phyloP scores from a whole-genome alignment of 2,888 invertebrate species.

The Cheilosia vernalis region DNA sequence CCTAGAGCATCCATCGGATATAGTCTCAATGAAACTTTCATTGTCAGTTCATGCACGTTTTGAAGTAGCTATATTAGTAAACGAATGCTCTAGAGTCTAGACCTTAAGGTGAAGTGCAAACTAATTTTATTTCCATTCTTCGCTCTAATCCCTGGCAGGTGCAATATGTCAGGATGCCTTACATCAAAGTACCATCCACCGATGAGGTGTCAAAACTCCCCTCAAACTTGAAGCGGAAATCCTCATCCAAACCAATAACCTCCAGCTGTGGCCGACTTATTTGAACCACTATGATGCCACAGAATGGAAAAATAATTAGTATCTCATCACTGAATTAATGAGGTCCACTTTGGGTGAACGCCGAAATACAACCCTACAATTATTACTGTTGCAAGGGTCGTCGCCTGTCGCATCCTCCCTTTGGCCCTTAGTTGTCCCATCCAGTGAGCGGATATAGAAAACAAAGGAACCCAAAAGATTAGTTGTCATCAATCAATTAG shows the following conservation, averaged over 20 bases:
- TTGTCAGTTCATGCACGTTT: too few relatives aligned
- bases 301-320: conserved; percentile 15
- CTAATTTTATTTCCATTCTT: too few relatives aligned
- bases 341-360: conserved; percentile 47
- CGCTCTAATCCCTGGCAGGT: too few relatives aligned
- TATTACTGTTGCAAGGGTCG: conserved; percentile 32
- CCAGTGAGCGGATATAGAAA: conserved; percentile 37
- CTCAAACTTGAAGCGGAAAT: conserved; percentile 12
- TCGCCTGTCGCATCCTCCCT: conserved; percentile 11
- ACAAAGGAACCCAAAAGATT: conserved; percentile 30
- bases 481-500: conserved; percentile 72
- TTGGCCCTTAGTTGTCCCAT: background rate
- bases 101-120: too few relatives aligned
- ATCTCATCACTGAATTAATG: conserved; percentile 63
- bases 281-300: background rate
- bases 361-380: conserved; percentile 55
- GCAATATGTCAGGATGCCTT: too few relatives aligned
- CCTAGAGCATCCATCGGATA: too few relatives aligned
- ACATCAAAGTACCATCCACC: background rate
- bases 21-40: too few relatives aligned
- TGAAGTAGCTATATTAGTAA: too few relatives aligned
- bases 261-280: conserved; percentile 42
- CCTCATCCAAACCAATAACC: background rate
- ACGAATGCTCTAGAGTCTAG: too few relatives aligned
- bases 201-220: conserved; percentile 61